Percentiles rank a stretch among this genome's conserved stretches.
Conservation (phyloP, 2,113 vertebrate species). For the Pelvicachromis taeniatus region DNA sequence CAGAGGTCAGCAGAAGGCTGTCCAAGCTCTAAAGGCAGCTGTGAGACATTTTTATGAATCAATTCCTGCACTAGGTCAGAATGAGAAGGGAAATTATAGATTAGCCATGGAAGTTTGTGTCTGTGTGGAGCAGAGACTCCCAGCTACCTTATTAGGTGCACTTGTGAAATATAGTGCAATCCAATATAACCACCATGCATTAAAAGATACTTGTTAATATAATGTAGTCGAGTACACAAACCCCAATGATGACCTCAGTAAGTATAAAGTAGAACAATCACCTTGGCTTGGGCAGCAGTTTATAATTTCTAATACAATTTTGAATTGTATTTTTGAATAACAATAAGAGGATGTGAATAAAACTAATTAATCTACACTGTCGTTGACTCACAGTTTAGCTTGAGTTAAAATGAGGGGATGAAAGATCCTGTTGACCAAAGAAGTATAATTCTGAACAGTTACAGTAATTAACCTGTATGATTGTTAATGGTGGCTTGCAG, state of each 20-base stretch:
- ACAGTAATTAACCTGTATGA: not conserved
- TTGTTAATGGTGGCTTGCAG: not conserved
- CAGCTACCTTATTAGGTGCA: not conserved
- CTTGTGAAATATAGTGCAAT: not conserved
- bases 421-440: not conserved
- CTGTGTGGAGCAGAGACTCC: not conserved
- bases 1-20: slow-evolving; percentile 31
- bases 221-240: not conserved
- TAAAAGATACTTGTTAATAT: not conserved
- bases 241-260: not conserved
- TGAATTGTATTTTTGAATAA: not conserved
- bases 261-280: not conserved
- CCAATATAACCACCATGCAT: not conserved
- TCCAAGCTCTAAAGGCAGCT: slow-evolving; percentile 14
- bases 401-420: not conserved
- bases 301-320: not conserved
- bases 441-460: not conserved
- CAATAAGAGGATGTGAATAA: not conserved
- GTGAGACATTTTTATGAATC: slow-evolving; percentile 27
- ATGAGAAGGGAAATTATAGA: not conserved
- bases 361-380: accelerated
- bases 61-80: not conserved
- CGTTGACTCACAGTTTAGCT: not conserved
- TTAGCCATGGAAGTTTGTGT: not conserved
- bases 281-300: not conserved